Evolutionary conservation across 2,113 vertebrate genomes (phyloP).

Genomic region (Galbula dea): DNA sequence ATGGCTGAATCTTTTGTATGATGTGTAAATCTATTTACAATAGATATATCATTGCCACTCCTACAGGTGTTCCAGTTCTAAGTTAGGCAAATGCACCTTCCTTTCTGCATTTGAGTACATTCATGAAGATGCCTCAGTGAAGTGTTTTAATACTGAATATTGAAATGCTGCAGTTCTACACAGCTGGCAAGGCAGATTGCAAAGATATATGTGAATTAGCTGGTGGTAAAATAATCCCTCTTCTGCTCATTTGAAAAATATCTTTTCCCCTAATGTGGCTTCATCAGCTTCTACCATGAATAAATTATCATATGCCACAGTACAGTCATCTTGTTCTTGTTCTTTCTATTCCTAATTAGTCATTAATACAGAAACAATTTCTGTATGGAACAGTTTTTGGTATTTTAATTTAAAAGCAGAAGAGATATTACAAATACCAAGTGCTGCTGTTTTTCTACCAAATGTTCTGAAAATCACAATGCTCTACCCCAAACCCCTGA

Average conservation of each 20-base stretch:
- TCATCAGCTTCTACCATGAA: neutral
- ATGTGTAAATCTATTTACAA: neutral
- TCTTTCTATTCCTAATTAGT: slow-evolving; percentile 11
- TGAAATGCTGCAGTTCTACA: slow-evolving; percentile 5
- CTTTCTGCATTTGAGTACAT: neutral
- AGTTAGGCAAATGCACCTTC: neutral
- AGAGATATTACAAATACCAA: neutral
- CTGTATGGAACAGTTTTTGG: neutral
- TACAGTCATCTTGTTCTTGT: neutral
- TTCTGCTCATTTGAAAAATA: slow-evolving; percentile 17
- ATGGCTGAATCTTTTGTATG: neutral
- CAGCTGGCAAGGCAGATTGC: neutral
- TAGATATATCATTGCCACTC: neutral
- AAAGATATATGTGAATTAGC: neutral
- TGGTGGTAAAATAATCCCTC: neutral
- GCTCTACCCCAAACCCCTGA: neutral
- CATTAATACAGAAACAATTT: neutral
- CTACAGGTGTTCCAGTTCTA: neutral
- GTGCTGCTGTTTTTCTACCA: neutral
- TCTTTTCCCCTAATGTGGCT: neutral
- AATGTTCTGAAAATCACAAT: neutral
- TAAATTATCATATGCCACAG: neutral
- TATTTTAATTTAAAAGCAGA: neutral
- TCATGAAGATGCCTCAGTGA: neutral
- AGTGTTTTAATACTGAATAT: neutral